Evolutionary conservation across 2,113 vertebrate genomes (phyloP), one percentile per base, ranked within the genome.

Genomic region (Brachyhypopomus occidentalis): DNA sequence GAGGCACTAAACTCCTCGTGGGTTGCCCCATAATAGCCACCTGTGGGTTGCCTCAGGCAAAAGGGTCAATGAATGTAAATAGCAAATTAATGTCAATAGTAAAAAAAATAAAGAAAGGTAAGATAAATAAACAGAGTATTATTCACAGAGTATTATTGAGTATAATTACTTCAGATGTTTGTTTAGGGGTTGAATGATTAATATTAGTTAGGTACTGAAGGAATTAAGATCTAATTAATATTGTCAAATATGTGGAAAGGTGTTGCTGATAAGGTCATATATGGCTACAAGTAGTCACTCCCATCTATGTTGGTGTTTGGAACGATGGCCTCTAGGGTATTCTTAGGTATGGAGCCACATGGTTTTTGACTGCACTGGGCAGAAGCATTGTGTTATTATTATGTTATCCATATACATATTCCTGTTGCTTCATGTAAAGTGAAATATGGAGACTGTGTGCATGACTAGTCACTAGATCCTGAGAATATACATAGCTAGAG

Each of bases 1-100:
- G 79, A 76, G 34, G 34, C 63, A 70, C 55, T 81, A 75, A 76
- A 76, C 38, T 81, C 34, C 72, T 74, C 14, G 3, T 67, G 16
- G 16, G 48, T 38, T 34, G 34, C 59, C 72, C 36, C 34, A 48
- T 8, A 70, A 8, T 23, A 14, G 52, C 20, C 67, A 71, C 12
- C 56, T 79, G 19, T 41, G 69, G 30, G 36, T 8, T 25, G 58
- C 34, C 45, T 34, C 19, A 70, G 7, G 3, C 52, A 38, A 64
- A 48, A 75, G 25, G 14, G 34, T 76, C 19, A 41, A 6, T 8
- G 20, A 75, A 45, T 17, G 36, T 1, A 27, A 36, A 56, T 5
- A 72, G 22, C 30, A 16, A 22, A 52, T n/a, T 34, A 30, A 70
- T 5, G 20, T 12, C 34, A 4, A 22, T n/a, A 41, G n/a, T 11